Evolutionary conservation across 2,888 invertebrate species (phyloP), one percentile per base, ranked within the genome.

Genomic region (Latrodectus elegans): DNA sequence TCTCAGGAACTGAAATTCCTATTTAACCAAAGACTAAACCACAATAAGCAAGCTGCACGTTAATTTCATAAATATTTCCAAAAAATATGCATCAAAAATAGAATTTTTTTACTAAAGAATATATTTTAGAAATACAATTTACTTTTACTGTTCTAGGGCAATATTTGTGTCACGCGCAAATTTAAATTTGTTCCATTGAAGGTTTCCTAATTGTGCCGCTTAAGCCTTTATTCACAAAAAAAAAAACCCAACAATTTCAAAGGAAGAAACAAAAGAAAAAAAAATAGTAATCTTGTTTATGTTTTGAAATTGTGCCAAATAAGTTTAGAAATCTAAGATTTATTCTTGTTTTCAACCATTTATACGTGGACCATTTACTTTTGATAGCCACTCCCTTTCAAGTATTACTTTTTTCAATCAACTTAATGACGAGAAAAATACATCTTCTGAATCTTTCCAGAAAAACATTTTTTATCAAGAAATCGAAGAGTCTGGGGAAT

Each of bases 401-500:
- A 10, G n/a, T 15, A 11, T 60, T 15, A 60, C 60, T 60, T 60
- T 60, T 60, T 60, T 60, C 60, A 60, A 60, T 60, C 60, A 60
- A 60, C 60, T 60, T 60, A 60, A 60, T 60, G 60, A 60, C 51
- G 49, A 51, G 71, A 51, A 51, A 71, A 71, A 71, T 71, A 65
- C 64, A 9, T 17, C 52, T 53, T 38, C 67, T 17, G 38, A 60
- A 77, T 17, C 67, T 55, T 51, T n/a, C 76, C 14, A 64, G 64
- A 49, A 51, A 38, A 12, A 38, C 38, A 71, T 49, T 49, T 49
- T 65, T 52, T 38, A 52, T 53, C 26, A n/a, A 49, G 15, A 67
- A 78, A 64, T 65, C 73, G 38, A 78, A 84, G 70, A 72, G 78
- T 78, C 53, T 38, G 8, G 38, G 67, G 65, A 64, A 55, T 55